A percentile compares a stretch with the other conserved stretches of the same genome.
phyloP scores from a whole-genome alignment of 2,113 vertebrate species.

The Xiphophorus hellerii region DNA sequence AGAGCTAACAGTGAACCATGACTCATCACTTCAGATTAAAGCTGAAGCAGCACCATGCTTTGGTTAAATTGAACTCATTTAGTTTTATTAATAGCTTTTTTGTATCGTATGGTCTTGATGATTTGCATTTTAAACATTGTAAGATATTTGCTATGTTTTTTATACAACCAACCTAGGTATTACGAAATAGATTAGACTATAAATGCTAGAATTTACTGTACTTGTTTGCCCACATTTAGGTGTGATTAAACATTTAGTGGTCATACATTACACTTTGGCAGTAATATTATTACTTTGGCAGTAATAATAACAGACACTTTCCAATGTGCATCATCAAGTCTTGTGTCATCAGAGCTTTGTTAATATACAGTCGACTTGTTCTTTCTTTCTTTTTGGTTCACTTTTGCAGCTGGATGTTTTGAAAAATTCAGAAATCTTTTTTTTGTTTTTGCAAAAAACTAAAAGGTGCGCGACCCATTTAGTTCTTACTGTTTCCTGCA shows the following conservation, averaged over 20 bases:
- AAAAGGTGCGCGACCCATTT: neutral
- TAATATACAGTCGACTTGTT: neutral
- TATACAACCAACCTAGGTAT: rapidly evolving
- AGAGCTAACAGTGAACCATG: too few species aligned
- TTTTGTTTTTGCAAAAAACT: neutral
- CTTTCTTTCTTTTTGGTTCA: neutral
- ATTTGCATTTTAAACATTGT: neutral
- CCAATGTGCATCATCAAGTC: neutral
- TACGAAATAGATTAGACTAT: neutral
- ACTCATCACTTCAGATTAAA: too few species aligned
- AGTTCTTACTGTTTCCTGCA: conserved; percentile 2
- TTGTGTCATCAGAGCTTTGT: neutral
- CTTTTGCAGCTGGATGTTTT: neutral
- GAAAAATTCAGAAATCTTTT: neutral
- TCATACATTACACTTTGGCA: neutral
- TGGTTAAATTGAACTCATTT: too few species aligned
- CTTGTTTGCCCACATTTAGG: neutral
- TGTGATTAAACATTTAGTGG: neutral
- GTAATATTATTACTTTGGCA: too few species aligned
- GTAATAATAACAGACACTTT: too few species aligned
- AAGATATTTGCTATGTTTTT: neutral
- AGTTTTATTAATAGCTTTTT: too few species aligned
- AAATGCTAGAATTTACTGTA: neutral
- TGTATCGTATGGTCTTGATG: too few species aligned
- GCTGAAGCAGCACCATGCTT: too few species aligned